Base-by-base conservation (phyloP, 2,797 vertebrate genomes). In the Thunnus albacares region DNA sequence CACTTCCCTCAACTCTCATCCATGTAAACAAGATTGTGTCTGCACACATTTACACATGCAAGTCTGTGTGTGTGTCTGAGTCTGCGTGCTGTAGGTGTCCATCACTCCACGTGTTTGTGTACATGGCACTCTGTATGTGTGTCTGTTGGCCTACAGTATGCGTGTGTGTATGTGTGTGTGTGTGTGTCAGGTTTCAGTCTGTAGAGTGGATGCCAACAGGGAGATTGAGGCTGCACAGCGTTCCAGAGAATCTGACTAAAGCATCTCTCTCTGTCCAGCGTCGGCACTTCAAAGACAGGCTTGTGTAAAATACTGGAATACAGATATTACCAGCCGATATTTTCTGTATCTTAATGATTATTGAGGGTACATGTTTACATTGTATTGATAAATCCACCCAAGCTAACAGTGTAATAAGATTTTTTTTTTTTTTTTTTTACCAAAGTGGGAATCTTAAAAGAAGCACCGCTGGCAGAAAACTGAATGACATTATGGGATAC, bases 151-250 rank as follows among this genome's bases (percentile, higher is more conserved):
- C 41, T 70, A 41, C 41, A 41, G 64, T 72, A 41, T 64, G 47
- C 61, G 74, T 22, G 65, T 7, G 71, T 4, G 56, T n/a, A 66
- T 41, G 70, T 68, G 47, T 77, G 68, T 41, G 66, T 82, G 76
- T 82, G 84, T 81, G 85, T 90, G 83, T 91, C 81, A 83, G 81
- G 83, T 93, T 93, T 87, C 89, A 91, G 82, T 77, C 82, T 61
- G 86, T 67, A n/a, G 28, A 84, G 75, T 80, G 77, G 80, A 84
- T 86, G 90, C 85, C 87, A 91, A 59, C 71, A 77, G 76, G 65
- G 85, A 85, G 85, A 87, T 90, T 90, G 88, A 79, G 77, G 69
- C 77, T 71, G 75, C 65, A 12, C 59, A 68, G 86, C 72, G 71
- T 77, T 89, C 89, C 90, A 83, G 77, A 83, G 80, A 84, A 79